These are phyloP conservation scores for Bothrops jararaca DNA, from an alignment of 2,113 vertebrate genomes.

Conservation along the genomic window DNA sequence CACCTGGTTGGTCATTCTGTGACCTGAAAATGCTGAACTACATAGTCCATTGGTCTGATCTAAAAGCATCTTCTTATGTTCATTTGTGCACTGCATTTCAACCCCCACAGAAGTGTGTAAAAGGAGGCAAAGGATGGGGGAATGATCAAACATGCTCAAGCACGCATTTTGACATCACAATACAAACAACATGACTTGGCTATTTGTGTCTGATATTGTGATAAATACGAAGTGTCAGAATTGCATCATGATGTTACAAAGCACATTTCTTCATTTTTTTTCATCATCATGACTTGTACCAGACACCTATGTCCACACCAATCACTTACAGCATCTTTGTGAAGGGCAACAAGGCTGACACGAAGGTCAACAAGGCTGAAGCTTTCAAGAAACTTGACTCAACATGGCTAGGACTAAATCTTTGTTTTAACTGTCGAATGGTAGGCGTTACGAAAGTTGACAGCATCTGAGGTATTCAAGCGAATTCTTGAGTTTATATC, in stretches of 20 bases:
- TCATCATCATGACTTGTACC: not conserved
- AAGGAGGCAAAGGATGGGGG: not conserved
- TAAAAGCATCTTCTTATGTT: not conserved
- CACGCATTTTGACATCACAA: not conserved
- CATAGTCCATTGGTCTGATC: not conserved
- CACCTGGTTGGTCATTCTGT: not conserved
- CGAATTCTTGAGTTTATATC: not conserved
- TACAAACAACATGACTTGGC: not conserved
- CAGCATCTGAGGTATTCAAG: not conserved
- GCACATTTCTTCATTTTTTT: not conserved
- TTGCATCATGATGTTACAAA: not conserved
- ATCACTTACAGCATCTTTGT: not conserved
- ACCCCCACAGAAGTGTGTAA: not conserved
- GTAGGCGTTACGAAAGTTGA: not conserved
- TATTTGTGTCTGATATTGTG: not conserved
- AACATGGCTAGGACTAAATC: not conserved
- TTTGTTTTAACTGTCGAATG: not conserved
- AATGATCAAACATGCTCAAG: not conserved
- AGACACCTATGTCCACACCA: not conserved
- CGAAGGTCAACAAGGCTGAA: not conserved
- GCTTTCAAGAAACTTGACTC: not conserved
- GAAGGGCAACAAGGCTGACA: not conserved
- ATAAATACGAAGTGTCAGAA: not conserved
- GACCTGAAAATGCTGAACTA: not conserved
- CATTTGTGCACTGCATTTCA: not conserved